Evolutionary conservation across 2,888 invertebrate genomes (phyloP), one percentile per base, ranked within the genome.

Genomic region (Acronicta psi): DNA sequence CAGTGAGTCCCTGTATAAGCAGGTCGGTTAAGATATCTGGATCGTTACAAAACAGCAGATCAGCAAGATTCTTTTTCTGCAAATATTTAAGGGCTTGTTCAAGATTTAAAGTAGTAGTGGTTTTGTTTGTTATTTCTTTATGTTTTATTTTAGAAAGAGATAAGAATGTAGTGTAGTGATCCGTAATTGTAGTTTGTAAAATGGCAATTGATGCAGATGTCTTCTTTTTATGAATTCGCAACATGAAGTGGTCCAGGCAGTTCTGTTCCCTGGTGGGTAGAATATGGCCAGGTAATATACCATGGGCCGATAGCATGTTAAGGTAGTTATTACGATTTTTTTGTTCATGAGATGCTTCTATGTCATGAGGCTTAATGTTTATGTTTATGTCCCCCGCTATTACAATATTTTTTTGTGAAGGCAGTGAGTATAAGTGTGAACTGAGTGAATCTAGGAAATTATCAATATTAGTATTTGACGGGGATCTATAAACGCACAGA

Each of bases 241-340:
- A 1, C 55, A 55, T 50, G 34, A 59, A 55, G 11, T 59, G 59
- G 17, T 59, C 55, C 8, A 55, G 34, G 18, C 49, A 59, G 5
- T 49, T 40, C 5, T 5, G 8, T 13, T 47, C 17, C 13, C 59
- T 42, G 0, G 53, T 63, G 11, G 61, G 41, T 42, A 55, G 2
- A 5, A 13, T 41, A 40, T 66, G 55, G 0, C 62, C 66, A 14
- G 59, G 41, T 1, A 62, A 34, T 14, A 49, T 49, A 11, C 55
- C 55, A 2, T 59, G 25, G 7, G 16, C 13, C 0, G 65, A 45
- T 8, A 65, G 14, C 34, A 41, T 54, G n/a, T 51, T 41, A 7
- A 58, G 43, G 25, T 66, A 62, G 13, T 11, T 40, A 4, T 6
- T 18, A 25, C 54, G 49, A 16, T 58, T 61, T 17, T 23, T 66